Evolutionary conservation across 1,140 invertebrate genomes (phyloP).

Genomic region (Ephestia elutella): DNA sequence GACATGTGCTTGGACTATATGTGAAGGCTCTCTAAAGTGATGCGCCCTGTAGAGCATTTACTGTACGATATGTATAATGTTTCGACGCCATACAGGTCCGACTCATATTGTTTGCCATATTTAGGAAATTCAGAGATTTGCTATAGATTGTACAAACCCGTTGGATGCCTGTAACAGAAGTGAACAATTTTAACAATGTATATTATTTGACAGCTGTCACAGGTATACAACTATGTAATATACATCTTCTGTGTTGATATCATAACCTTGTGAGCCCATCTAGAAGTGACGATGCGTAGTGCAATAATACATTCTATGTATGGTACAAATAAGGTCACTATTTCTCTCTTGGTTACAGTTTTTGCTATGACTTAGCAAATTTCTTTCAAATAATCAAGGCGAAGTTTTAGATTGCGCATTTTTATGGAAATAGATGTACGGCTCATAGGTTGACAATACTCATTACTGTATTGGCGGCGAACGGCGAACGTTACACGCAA

Average conservation of each 20-base stretch:
- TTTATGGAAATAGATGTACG: no score
- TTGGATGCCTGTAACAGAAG: neutral
- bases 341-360: no score
- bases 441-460: no score
- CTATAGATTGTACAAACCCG: neutral
- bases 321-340: no score
- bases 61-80: neutral
- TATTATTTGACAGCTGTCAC: neutral
- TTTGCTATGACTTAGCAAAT: no score
- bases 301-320: neutral
- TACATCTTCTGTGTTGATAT: neutral
- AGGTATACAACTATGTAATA: neutral
- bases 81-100: neutral
- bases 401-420: no score
- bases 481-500: no score
- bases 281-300: neutral
- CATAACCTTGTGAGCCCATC: neutral
- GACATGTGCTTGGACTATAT: neutral
- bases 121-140: neutral
- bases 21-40: neutral
- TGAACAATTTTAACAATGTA: neutral
- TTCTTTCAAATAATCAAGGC: no score
- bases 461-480: no score
- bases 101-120: constrained; percentile 2
- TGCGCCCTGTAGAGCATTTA: neutral